phyloP scores from a whole-genome alignment of 2,888 invertebrate species.

The Nomada fucata region DNA sequence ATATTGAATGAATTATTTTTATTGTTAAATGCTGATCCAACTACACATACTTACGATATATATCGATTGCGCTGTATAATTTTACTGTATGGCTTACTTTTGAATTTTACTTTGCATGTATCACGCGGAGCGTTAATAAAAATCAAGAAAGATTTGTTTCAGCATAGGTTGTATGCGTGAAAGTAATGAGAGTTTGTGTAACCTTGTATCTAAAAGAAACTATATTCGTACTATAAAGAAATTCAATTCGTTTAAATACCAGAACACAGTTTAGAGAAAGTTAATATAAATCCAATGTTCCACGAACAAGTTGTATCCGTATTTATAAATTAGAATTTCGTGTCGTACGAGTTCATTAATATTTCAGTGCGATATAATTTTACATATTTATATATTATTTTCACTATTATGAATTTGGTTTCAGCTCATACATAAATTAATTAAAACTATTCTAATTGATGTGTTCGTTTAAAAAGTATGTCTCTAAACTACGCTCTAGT shows the following conservation, averaged over 20 bases:
- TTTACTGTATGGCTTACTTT: background rate
- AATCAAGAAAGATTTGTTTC: constrained; percentile 26
- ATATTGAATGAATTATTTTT: constrained; percentile 10
- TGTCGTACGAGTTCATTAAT: too few relatives aligned
- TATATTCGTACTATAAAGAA: too few relatives aligned
- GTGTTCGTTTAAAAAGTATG: constrained; percentile 29
- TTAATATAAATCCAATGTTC: constrained; percentile 8
- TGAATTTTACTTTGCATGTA: constrained; percentile 14
- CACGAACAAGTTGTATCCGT: too few relatives aligned
- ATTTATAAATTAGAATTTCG: too few relatives aligned
- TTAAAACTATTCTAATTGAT: background rate
- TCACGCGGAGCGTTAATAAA: constrained; percentile 36
- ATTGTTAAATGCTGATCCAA: constrained; percentile 39
- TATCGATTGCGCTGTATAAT: constrained; percentile 25
- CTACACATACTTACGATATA: constrained; percentile 21
- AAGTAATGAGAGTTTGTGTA: constrained; percentile 24
- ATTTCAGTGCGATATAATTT: too few relatives aligned
- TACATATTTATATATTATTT: too few relatives aligned
- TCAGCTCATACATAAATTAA: too few relatives aligned
- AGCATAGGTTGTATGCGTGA: background rate
- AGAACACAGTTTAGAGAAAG: background rate
- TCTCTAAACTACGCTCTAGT: background rate
- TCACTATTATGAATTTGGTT: background rate
- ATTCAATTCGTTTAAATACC: background rate
- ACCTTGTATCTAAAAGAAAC: constrained; percentile 22